Evolutionary conservation across 2,888 invertebrate species (phyloP), one percentile per base, ranked within the genome.

Genomic region (Malthinus flaveolus): DNA sequence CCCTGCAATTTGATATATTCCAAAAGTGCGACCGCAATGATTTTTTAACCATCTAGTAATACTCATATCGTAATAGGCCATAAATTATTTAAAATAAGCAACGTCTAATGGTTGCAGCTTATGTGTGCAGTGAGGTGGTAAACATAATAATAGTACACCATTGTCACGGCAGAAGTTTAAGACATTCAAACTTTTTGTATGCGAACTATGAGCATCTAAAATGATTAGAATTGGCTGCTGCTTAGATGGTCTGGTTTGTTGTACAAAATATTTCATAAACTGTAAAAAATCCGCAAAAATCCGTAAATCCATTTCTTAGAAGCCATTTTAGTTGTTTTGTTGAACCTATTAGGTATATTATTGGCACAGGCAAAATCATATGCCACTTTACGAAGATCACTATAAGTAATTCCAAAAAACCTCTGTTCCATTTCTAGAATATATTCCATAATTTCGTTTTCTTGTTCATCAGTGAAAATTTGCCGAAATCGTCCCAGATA

Each of bases 1-100:
- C 32, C 51, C 52, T 5, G 52, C 61, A 23, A 71, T 58, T 64
- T 73, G 68, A 51, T 57, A 63, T 23, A 65, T 31, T 6, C 69
- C 67, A 15, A 72, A 68, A 31, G 64, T 60, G 36, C 64, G 59
- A n/a, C 70, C 71, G 47, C 69, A 66, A 59, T 73, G 62, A 31
- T 56, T 50, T 33, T 56, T 57, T 13, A 69, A 47, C 68, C n/a
- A n/a, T 15, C 44, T 12, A 7, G 44, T 44, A 9, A 44, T 6
- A 12, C 15, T 15, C 3, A 15, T 15, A 44, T 11, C 44, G 5
- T 44, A 44, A 9, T 44, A 44, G 12, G 11, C 7, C 44, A 44
- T 44, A 42, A 11, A 45, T n/a, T 7, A 32, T 32, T 45, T 45
- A 45, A 45, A 45, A 45, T 45, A 45, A 11, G n/a, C 6, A 8